Evolutionary conservation across 2,888 invertebrate genomes (phyloP).

Genomic region (Caenorhabditis imperialis): DNA sequence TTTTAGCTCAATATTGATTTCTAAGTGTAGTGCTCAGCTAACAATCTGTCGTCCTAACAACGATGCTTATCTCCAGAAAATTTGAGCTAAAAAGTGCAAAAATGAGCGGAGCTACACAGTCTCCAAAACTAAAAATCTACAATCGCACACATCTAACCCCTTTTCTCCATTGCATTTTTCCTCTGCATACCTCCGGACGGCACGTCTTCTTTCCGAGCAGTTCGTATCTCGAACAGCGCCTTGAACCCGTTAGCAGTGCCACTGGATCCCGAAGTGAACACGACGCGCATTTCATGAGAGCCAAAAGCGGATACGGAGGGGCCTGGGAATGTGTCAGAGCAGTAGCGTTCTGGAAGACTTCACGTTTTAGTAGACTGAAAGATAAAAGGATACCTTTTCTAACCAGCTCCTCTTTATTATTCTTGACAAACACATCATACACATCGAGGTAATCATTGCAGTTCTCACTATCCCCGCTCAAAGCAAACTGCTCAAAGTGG

Average conservation of each 20-base stretch:
- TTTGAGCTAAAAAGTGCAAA: neutral
- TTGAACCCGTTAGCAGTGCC: slow-evolving; percentile 95
- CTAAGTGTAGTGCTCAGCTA: no score
- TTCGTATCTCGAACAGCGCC: slow-evolving; percentile 92
- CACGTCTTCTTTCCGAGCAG: slow-evolving; percentile 70
- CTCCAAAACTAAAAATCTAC: no score
- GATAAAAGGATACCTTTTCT: slow-evolving; percentile 22
- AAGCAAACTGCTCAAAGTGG: slow-evolving; percentile 76
- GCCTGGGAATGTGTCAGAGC: slow-evolving; percentile 91
- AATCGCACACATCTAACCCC: no score
- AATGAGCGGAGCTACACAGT: neutral
- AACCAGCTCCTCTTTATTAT: slow-evolving; percentile 51
- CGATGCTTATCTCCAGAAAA: no score
- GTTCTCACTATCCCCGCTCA: slow-evolving; percentile 61
- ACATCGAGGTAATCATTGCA: slow-evolving; percentile 76
- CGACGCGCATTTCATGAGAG: slow-evolving; percentile 88
- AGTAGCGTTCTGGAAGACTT: slow-evolving; percentile 83
- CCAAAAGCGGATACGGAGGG: slow-evolving; percentile 93
- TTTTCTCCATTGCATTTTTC: no score
- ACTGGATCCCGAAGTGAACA: slow-evolving; percentile 89
- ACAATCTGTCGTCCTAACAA: no score
- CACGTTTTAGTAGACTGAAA: neutral
- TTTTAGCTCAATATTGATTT: no score
- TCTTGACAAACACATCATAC: slow-evolving; percentile 71
- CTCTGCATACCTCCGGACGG: slow-evolving; percentile 53